Base-by-base conservation (phyloP, 2,888 invertebrate species). In the Anarsia innoxiella region DNA sequence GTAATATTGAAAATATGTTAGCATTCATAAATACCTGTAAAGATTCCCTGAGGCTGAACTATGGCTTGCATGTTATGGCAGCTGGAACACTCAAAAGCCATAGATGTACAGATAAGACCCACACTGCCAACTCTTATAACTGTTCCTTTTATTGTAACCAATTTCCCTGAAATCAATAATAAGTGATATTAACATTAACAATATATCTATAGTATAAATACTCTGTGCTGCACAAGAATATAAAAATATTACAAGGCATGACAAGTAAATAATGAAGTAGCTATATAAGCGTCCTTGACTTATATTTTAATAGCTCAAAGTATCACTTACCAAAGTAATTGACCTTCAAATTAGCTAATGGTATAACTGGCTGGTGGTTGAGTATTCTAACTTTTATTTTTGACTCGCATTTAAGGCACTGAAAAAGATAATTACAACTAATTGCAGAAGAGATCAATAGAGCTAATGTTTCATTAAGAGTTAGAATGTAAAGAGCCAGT, bases 81-180 rank as follows among this genome's bases (percentile, higher is more conserved):
- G 35, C 79, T 86, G 3, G 77, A 77, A 64, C 96, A 96, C 45
- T 88, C 79, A 78, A 94, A 97, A 0, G 92, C 91, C 78, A 96
- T 87, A 69, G 91, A 91, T 4, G 89, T 89, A 49, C 92, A 91
- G 12, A 91, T 77, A 1, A 93, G 88, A 42, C 91, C 91, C 0
- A 91, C 87, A 57, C 90, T 89, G 10, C 93, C 90, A 2, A 94
- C 92, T 64, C 93, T 88, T 42, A 93, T 93, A 0, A 97, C 93
- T 27, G 94, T 94, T 0, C 97, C 97, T 60, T 91, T 89, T 2
- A 96, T 88, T 14, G 93, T 88, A 13, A 95, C 90, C 46, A 96
- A 66, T 71, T 92, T 92, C 3, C 90, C 92, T 90, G 56, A n/a
- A 28, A 25, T n/a, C n/a, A n/a, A n/a, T n/a, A n/a, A n/a, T n/a